Base-by-base conservation (phyloP, 53 echinoderm and acorn worm genomes). In the Temnopleurus reevesii region DNA sequence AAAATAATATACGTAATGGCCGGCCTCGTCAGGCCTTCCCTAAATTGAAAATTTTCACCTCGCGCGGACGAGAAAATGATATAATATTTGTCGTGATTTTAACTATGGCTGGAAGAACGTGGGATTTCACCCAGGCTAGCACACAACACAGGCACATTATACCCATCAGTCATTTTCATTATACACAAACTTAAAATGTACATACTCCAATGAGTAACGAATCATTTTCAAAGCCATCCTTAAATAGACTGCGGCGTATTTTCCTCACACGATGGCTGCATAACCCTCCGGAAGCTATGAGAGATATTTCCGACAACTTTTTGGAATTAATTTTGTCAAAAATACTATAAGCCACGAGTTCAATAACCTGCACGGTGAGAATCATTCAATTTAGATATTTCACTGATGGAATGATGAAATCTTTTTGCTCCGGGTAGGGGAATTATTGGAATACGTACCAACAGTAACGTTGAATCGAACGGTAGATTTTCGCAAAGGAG, bases 1-100 rank as follows among this genome's bases (percentile, higher is more conserved):
- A 83, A 83, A 83, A 83, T 83, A 83, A 83, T 83, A 83, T 83
- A 83, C 83, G 83, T 83, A 83, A 83, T 83, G 83, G 83, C 43
- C 45, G 58, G 83, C 55, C 34, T 83, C 83, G 55, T 19, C 21
- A 30, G 58, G 83, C 56, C 58, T 55, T 55, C 28, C 56, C 55
- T 83, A 83, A 83, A 83, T 83, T 83, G 83, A 83, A 83, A 83
- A 56, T 56, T 41, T 83, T 83, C 12, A 33, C 45, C 58, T 23
- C 41, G 83, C 83, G 58, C 35, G 33, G 58, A 43, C 35, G 56
- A 43, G 43, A 43, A 83, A 83, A 83, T 83, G 55, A 57, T 83
- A 57, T 57, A 83, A 83, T 83, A 83, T 83, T 83, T 83, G 83
- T 47, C 83, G 83, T 83, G 83, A 83, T 83, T 83, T 83, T 77